Evolutionary conservation across 2,797 vertebrate species (phyloP).

Genomic region (Poeciliopsis paucimaculata): DNA sequence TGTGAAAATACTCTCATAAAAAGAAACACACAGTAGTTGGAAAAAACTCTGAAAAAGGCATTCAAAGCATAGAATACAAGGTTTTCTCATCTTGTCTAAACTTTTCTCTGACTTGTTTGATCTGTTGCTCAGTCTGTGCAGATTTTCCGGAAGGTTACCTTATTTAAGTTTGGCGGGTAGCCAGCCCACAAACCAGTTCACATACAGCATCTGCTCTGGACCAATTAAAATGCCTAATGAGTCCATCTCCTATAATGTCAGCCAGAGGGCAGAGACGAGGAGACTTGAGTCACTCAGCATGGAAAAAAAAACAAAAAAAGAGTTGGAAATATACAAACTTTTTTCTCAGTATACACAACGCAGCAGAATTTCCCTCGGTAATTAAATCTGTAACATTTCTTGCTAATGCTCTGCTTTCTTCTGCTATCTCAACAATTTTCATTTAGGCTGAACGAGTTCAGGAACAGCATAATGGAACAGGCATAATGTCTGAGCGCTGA

Average conservation of each 20-base stretch:
- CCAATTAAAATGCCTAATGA: conserved; percentile 84
- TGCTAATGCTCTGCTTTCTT: background rate
- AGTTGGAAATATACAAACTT: background rate
- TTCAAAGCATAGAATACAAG: background rate
- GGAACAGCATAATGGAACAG: background rate
- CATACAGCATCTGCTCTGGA: conserved; percentile 50
- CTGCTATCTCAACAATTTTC: conserved; percentile 2
- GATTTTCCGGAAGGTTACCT: conserved; percentile 72
- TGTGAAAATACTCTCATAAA: background rate
- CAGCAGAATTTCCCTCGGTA: background rate
- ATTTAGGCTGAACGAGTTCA: background rate
- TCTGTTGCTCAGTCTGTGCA: conserved; percentile 60
- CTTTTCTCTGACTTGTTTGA: conserved; percentile 36
- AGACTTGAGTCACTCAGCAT: conserved; percentile 25
- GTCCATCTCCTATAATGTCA: conserved; percentile 64
- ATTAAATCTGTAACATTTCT: background rate
- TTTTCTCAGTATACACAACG: background rate
- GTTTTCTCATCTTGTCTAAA: conserved; percentile 18
- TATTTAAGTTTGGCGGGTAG: conserved; percentile 65
- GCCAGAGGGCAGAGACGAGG: conserved; percentile 47
- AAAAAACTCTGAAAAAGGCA: no score
- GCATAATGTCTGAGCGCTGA: background rate
- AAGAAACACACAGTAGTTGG: background rate
- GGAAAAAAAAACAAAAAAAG: conserved; percentile 2
- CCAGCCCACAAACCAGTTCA: conserved; percentile 54